Base-by-base conservation (phyloP, 2,113 vertebrate species). In the Ceuthmochares aereus region DNA sequence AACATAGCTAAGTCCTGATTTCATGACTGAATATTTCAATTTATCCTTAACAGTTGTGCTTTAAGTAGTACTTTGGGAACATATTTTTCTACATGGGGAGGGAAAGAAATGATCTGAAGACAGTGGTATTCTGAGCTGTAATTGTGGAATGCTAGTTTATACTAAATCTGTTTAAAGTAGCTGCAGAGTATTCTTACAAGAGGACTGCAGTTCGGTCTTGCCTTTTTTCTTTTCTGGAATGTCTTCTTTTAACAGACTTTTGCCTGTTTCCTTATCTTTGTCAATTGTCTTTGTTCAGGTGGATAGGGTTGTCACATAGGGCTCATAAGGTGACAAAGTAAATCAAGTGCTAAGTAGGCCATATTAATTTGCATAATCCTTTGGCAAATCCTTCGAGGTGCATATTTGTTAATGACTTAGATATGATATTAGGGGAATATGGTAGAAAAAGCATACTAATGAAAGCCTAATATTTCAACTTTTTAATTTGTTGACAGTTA, bases 281-380 rank as follows among this genome's bases (percentile, higher is more conserved):
- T 43, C 69, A 72, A 0, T 82, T 84, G 52, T 82, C 84, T 92
- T 84, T 84, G 47, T 79, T 87, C 81, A 93, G 69, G 54, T 89
- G 77, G 78, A 29, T 76, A 14, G 34, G 49, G 54, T 47, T 95
- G 77, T 89, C 89, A 69, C 49, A 51, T 22, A 23, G 36, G 49
- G 25, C 64, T 14, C 69, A 11, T 67, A 92, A 78, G 59, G 77
- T 94, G 89, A 82, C 84, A 84, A 91, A 95, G 52, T 84, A 89
- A 89, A 95, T 95, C 89, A 82, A 37, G 56, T 91, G 81, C 89
- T 95, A 97, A 95, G 87, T 92, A 95, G 89, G 86, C 73, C 84
- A 56, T 91, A 81, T 68, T 94, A 52, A 91, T 97, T 91, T 94
- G 30, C 87, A 87, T 96, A 96, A 95, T 94, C 91, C 58, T 87